Evolutionary conservation across 2,888 invertebrate genomes (phyloP), one percentile per base, ranked within the genome.

Genomic region (Imbricaverruca yamaguchii): DNA sequence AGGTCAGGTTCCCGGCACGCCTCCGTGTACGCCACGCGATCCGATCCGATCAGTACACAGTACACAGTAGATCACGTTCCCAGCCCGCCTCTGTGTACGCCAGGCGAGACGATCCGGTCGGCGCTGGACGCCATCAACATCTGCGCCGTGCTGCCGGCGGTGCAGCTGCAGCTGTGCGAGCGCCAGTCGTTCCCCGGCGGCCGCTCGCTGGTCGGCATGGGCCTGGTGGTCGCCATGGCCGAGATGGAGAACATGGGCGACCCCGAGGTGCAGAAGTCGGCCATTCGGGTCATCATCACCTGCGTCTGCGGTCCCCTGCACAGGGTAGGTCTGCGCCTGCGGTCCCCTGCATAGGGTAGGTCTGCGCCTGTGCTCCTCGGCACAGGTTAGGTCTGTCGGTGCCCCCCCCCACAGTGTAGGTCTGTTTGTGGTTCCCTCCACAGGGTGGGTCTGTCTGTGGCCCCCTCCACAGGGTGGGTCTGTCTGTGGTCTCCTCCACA

Each of bases 301-400:
- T 97, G 96, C 87, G 95, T 97, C 1, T 97, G 96, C 88, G 95
- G 95, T 4, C 97, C 97, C 0, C 91, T 94, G 18, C 92, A 92
- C 83, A 90, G 94, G 87, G 94, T 94, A 87, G 88, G 89, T 81
- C 25, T n/a, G 25, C 59, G 53, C 63, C 11, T 80, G 85, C 86
- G 25, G 85, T 87, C 8, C 86, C 85, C 9, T 83, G 86, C 57
- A 85, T 85, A 15, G 61, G 61, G 18, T 18, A 61, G 39, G 39
- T 39, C 39, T 39, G 39, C 39, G 39, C 4, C 39, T 39, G 39
- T 39, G 39, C 2, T 39, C 39, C 39, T 4, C 39, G 1, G 4
- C 39, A 39, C 39, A 39, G 39, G 39, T 1, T 39, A 39, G 39
- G 39, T 39, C 39, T 39, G 39, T 39, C 39, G 1, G 39, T 39